Evolutionary conservation across 2,113 vertebrate genomes (phyloP), one percentile per base, ranked within the genome.

Genomic region (Nansenia antarctica): DNA sequence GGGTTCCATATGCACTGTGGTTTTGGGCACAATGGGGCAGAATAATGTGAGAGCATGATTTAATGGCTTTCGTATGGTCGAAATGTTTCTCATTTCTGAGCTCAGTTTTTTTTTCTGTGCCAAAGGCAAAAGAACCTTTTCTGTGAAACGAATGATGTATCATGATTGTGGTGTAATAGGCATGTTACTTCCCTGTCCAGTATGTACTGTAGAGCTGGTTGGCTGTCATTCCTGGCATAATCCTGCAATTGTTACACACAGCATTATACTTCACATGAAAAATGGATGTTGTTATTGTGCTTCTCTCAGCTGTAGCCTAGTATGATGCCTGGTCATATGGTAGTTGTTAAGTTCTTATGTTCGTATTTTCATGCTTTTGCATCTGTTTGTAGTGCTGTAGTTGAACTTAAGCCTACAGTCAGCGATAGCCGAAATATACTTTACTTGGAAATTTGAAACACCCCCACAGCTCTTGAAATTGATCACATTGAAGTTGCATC

Each of bases 41-140:
- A 29, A 22, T 49, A 9, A 18, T 42, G 39, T 42, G 15, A 15
- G 39, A 18, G 39, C 1, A 18, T 18, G 39, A 42, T 42, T 49
- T 49, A 15, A 55, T 55, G 18, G 30, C 31, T 35, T 67, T 37
- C 15, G 26, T 31, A 49, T 55, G 35, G 8, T 15, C 22, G 9
- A 52, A 61, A 62, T 69, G 20, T 61, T 69, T 52, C 18, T 68
- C 1, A 62, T 59, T 32, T 47, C 45, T 49, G 45, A 49, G 45
- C 45, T 22, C n/a, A n/a, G 45, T 20, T 49, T 49, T 47, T 18
- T 6, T 47, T 47, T 20, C 8, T 42, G 12, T 42, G 39, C 39
- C 39, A 42, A n/a, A n/a, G 14, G 39, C 15, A 42, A 15, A 6
- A 2, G 42, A 20, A 9, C n/a, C 5, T 20, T 22, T 49, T 49